Conservation (phyloP, 2,888 invertebrate species). For the Ceriagrion tenellum region DNA sequence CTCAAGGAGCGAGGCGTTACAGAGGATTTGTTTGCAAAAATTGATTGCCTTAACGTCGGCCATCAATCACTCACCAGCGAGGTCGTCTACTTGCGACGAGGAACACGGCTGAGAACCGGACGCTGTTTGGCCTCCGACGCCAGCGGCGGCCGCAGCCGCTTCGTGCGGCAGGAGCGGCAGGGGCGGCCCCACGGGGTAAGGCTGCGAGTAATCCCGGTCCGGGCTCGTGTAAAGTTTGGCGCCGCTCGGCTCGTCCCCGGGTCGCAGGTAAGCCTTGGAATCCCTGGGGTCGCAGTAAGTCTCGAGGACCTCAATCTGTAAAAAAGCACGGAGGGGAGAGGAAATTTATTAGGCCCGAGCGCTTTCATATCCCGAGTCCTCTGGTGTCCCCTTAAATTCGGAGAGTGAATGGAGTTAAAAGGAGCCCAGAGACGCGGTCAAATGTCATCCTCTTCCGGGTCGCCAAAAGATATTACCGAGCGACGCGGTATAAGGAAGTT, state of each 20-base stretch:
- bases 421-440: background rate
- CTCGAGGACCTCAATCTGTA: conserved; percentile 86
- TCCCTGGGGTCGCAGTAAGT: conserved; percentile 87
- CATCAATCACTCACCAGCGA: conserved; percentile 24
- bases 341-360: background rate
- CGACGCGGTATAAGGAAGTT: background rate
- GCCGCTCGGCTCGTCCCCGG: conserved; percentile 77
- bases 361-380: background rate
- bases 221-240: conserved; percentile 79
- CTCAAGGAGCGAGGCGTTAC: background rate
- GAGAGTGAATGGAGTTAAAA: background rate
- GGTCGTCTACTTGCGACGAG: background rate
- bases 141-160: background rate
- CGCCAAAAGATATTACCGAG: background rate
- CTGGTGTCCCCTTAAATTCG: background rate
- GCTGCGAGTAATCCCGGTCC: conserved; percentile 81
- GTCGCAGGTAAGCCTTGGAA: conserved; percentile 79
- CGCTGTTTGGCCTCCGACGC: background rate
- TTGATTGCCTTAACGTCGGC: too few relatives aligned
- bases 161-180: conserved; percentile 22
- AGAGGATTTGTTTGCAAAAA: too few relatives aligned
- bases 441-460: background rate
- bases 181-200: conserved; percentile 75
- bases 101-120: background rate
- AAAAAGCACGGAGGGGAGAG: background rate